These are phyloP conservation scores for Oplegnathus fasciatus DNA, from an alignment of 2,113 vertebrate species.

Conservation along the genomic window DNA sequence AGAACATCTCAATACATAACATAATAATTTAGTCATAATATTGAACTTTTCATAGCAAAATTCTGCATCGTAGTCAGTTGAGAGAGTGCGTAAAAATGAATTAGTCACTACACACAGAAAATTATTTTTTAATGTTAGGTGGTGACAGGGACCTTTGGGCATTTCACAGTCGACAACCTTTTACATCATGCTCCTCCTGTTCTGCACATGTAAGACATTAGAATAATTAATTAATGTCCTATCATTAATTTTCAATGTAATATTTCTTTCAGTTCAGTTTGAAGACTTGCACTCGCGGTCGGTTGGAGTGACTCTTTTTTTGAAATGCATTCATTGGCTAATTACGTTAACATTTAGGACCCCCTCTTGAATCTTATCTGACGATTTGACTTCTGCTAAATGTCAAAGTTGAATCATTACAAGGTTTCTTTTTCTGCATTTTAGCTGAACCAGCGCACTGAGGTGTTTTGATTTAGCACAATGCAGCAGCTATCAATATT, in stretches of 20 bases:
- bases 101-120: not conserved
- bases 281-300: not conserved
- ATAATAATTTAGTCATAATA: not conserved
- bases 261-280: conserved; percentile 2
- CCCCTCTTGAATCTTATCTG: not conserved
- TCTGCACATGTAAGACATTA: conserved; percentile 1
- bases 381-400: not conserved
- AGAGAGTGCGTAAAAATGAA: not conserved
- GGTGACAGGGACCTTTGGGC: not conserved
- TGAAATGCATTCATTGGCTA: not conserved
- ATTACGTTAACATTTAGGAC: not conserved
- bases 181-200: conserved; percentile 1
- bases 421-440: not conserved
- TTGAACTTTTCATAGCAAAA: not conserved
- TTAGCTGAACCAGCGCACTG: not conserved
- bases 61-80: not conserved
- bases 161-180: conserved; percentile 19
- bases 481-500: conserved; percentile 38
- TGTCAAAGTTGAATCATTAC: not conserved
- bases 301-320: not conserved
- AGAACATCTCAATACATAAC: not conserved
- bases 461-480: conserved; percentile 11
- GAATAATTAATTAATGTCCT: conserved; percentile 24
- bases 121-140: not conserved
- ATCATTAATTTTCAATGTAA: not conserved